These are phyloP conservation scores for Andricus grossulariae DNA, from an alignment of 1,140 invertebrate genomes.

Conservation along the genomic window DNA sequence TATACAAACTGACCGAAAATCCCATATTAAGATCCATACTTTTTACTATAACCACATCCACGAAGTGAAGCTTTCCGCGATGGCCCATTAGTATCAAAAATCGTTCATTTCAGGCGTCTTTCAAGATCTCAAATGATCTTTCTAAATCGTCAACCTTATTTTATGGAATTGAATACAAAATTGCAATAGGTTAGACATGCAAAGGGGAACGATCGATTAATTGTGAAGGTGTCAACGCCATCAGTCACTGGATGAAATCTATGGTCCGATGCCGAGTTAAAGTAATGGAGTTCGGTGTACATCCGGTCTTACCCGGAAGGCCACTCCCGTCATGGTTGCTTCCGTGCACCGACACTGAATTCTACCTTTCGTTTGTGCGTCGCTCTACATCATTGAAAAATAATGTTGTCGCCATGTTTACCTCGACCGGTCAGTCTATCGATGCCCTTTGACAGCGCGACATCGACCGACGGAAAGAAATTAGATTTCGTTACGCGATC, in stretches of 20 bases:
- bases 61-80: no score
- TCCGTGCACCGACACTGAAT: constrained; percentile 56
- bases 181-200: not conserved
- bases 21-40: no score
- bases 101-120: no score
- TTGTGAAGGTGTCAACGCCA: constrained; percentile 1
- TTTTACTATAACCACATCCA: no score
- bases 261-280: constrained; percentile 42
- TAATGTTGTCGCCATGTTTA: constrained; percentile 44
- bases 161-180: not conserved
- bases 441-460: constrained; percentile 54
- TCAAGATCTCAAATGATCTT: no score
- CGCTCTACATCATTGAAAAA: constrained; percentile 56
- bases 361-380: constrained; percentile 51
- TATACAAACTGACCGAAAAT: no score
- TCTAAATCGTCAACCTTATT: not conserved
- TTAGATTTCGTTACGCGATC: not conserved
- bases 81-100: no score
- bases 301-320: constrained; percentile 71
- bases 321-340: constrained; percentile 69
- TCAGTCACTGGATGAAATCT: constrained; percentile 34
- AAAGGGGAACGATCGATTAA: not conserved
- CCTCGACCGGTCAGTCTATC: constrained; percentile 57
- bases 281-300: constrained; percentile 49
- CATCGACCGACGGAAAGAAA: constrained; percentile 34